Conservation (phyloP, 2,113 vertebrate species). For the Larimichthys polyactis region DNA sequence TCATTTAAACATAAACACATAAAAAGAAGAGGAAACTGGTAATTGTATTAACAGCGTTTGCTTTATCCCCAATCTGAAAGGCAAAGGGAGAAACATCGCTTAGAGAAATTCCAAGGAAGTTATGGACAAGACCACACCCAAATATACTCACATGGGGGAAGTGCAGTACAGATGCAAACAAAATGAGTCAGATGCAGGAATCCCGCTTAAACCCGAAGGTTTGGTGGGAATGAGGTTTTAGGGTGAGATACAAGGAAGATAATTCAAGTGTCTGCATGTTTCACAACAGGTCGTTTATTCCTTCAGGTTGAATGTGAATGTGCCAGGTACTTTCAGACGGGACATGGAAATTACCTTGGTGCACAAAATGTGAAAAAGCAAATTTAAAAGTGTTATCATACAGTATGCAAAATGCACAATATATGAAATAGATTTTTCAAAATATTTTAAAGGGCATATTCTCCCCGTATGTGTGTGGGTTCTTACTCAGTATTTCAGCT, state of each 20-base stretch:
- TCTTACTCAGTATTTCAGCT: too few species aligned
- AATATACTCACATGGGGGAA: neutral
- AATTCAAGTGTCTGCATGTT: conserved; percentile 22
- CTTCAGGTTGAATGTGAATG: neutral
- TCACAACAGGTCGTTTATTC: neutral
- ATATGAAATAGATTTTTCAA: too few species aligned
- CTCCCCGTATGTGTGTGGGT: too few species aligned
- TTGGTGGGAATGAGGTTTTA: neutral
- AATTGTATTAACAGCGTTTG: too few species aligned
- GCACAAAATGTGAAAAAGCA: neutral
- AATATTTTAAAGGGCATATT: too few species aligned
- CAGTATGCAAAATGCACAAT: too few species aligned
- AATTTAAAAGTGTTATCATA: neutral
- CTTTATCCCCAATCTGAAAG: too few species aligned
- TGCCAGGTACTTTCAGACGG: conserved; percentile 44
- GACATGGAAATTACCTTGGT: neutral
- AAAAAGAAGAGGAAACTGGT: too few species aligned
- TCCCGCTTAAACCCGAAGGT: neutral
- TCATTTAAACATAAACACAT: too few species aligned
- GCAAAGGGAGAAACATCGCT: too few species aligned
- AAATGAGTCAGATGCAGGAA: neutral
- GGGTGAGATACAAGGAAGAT: neutral
- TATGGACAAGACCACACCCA: neutral
- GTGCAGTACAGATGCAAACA: neutral
- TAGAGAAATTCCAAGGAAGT: too few species aligned